These are phyloP conservation scores for Scaptodrosophila lebanonensis DNA, from an alignment of 1,140 invertebrate species.

Conservation along the genomic window DNA sequence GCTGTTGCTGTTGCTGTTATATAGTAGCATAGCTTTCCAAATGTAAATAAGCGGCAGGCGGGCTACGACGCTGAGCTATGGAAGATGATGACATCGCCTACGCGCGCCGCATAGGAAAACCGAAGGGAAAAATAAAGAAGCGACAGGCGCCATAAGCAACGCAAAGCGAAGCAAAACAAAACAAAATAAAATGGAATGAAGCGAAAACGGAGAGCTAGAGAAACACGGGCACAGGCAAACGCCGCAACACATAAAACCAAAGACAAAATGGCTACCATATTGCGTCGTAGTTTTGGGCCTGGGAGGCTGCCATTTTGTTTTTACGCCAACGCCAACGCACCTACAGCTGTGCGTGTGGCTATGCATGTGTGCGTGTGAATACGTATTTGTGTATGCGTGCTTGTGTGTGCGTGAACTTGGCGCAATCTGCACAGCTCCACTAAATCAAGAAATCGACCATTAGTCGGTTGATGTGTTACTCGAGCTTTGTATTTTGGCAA, in stretches of 20 bases:
- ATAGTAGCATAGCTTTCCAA: conserved; percentile 56
- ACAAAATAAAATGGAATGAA: too few relatives aligned
- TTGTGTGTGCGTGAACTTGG: too few relatives aligned
- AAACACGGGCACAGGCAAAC: conserved; percentile 1
- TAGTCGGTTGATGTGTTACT: too few relatives aligned
- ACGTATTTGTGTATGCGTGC: background rate
- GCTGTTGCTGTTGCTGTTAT: conserved; percentile 14
- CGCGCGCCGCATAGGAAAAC: too few relatives aligned
- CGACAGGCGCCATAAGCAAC: too few relatives aligned
- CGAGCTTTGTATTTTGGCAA: conserved; percentile 9
- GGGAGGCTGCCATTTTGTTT: conserved; percentile 66
- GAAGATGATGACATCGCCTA: too few relatives aligned
- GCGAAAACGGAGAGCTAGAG: background rate
- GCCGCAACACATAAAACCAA: conserved; percentile 56
- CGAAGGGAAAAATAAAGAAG: too few relatives aligned
- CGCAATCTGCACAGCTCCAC: too few relatives aligned
- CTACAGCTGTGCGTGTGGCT: conserved; percentile 1
- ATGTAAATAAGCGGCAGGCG: conserved; percentile 71
- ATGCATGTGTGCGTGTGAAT: background rate
- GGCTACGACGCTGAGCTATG: background rate
- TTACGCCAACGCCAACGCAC: conserved; percentile 40
- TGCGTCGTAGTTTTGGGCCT: conserved; percentile 65
- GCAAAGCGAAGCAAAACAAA: too few relatives aligned
- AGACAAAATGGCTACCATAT: conserved; percentile 68
- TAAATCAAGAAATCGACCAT: too few relatives aligned